Evolutionary conservation across 2,888 invertebrate genomes (phyloP).

Genomic region (Pomacea canaliculata): DNA sequence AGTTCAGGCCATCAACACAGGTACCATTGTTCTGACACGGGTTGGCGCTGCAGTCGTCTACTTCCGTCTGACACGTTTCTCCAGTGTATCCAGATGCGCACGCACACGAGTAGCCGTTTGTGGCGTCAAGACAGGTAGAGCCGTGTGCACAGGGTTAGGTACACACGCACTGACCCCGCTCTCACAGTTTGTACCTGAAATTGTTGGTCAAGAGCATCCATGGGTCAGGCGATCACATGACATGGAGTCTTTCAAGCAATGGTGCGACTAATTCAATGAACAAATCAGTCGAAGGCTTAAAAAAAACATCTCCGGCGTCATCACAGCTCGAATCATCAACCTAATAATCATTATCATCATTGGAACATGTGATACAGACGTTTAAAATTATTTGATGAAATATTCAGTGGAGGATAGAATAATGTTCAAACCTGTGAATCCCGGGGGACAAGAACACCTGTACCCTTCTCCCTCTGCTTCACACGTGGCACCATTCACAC

Average conservation of each 20-base stretch:
- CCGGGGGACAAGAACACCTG: conserved; percentile 50
- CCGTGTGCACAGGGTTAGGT: conserved; percentile 22
- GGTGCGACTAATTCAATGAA: too few species aligned
- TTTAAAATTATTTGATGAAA: too few species aligned
- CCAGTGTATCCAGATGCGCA: conserved; percentile 28
- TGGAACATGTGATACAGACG: too few species aligned
- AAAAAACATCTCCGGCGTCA: too few species aligned
- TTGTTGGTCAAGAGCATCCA: too few species aligned
- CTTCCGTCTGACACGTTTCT: conserved; percentile 21
- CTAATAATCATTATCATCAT: too few species aligned
- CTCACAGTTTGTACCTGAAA: too few species aligned
- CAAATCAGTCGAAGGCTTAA: too few species aligned
- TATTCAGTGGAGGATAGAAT: too few species aligned
- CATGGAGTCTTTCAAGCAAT: too few species aligned
- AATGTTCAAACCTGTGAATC: conserved; percentile 10
- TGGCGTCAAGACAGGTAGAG: conserved; percentile 12
- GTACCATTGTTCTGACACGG: conserved; percentile 50
- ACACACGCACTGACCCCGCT: neutral
- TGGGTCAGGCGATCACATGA: too few species aligned
- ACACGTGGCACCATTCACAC: conserved; percentile 90
- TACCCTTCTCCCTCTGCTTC: conserved; percentile 66
- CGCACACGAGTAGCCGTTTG: neutral
- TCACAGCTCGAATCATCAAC: too few species aligned
- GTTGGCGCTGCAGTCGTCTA: conserved; percentile 28
- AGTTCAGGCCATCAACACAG: conserved; percentile 45